A percentile compares a stretch with the other conserved stretches of the same genome.
Conservation (phyloP, 2,113 vertebrate species). For the Reinhardtius hippoglossoides region DNA sequence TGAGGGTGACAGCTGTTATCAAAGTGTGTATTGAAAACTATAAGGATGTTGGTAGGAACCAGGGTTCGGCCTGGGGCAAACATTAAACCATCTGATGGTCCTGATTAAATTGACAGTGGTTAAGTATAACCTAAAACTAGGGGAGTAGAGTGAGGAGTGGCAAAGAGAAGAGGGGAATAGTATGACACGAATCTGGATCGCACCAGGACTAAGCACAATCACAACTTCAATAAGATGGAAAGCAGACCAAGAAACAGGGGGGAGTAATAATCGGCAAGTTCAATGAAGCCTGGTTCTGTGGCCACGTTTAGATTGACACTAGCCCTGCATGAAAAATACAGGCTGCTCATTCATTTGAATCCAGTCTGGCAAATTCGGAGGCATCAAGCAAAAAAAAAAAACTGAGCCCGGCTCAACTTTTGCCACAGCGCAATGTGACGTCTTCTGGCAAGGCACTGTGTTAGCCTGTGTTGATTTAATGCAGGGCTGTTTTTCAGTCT, state of each 20-base stretch:
- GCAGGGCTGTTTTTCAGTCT: neutral
- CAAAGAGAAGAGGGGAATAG: neutral
- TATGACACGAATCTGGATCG: constrained; percentile 30
- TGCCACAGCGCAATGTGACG: constrained; percentile 17
- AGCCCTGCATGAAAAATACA: constrained; percentile 15
- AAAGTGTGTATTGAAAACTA: constrained; percentile 35
- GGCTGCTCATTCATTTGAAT: constrained; percentile 26
- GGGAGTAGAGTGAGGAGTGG: constrained; percentile 1
- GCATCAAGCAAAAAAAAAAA: constrained; percentile 13
- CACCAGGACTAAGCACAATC: constrained; percentile 17
- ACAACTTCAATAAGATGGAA: constrained; percentile 43
- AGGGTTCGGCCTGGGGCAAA: constrained; percentile 14
- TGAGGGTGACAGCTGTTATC: constrained; percentile 41
- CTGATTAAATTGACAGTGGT: constrained; percentile 28
- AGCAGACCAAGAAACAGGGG: constrained; percentile 16
- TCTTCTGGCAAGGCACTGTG: neutral
- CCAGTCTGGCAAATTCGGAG: constrained; percentile 9
- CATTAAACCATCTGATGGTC: constrained; percentile 39
- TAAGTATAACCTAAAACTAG: constrained; percentile 22
- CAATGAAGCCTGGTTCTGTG: constrained; percentile 18
- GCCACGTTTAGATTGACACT: constrained; percentile 18
- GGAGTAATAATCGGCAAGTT: constrained; percentile 9
- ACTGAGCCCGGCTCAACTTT: constrained; percentile 6
- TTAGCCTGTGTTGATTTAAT: neutral
- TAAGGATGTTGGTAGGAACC: constrained; percentile 13